These are phyloP conservation scores for Temnothorax ravouxi DNA, from an alignment of 2,888 invertebrate genomes.

Conservation along the genomic window DNA sequence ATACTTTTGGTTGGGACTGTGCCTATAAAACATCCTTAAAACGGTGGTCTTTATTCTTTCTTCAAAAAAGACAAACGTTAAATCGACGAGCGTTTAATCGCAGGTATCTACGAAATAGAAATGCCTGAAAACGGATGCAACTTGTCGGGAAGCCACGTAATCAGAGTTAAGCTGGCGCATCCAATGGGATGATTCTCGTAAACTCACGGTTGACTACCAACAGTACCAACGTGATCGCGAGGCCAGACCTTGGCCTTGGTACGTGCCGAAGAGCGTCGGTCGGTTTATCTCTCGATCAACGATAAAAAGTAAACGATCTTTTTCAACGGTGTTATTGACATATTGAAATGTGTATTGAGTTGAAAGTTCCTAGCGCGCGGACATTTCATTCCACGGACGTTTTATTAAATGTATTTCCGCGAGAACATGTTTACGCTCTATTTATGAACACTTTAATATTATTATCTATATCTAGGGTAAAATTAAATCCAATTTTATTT, in stretches of 20 bases:
- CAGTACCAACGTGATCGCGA: slow-evolving; percentile 19
- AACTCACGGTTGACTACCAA: slow-evolving; percentile 22
- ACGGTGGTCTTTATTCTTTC: not conserved
- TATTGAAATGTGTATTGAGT: not conserved
- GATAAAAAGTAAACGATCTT: slow-evolving; percentile 27
- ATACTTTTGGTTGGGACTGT: too few relatives aligned
- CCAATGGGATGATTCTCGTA: not conserved
- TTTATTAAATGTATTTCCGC: not conserved
- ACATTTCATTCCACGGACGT: not conserved
- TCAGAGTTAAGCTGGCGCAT: not conserved
- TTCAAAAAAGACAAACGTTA: not conserved
- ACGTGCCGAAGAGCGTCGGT: not conserved
- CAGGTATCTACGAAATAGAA: not conserved
- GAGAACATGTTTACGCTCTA: not conserved
- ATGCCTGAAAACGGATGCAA: not conserved
- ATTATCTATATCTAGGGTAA: not conserved
- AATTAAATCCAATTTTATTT: not conserved
- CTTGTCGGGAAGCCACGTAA: not conserved
- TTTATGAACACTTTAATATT: not conserved
- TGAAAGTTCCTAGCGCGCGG: not conserved
- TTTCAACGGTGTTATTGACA: slow-evolving; percentile 25
- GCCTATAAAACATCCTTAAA: too few relatives aligned
- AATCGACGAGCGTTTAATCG: not conserved
- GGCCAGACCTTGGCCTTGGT: slow-evolving; percentile 62
- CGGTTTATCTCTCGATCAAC: not conserved